These are phyloP conservation scores for Fulica atra DNA, from an alignment of 2,113 vertebrate species.

Conservation along the genomic window DNA sequence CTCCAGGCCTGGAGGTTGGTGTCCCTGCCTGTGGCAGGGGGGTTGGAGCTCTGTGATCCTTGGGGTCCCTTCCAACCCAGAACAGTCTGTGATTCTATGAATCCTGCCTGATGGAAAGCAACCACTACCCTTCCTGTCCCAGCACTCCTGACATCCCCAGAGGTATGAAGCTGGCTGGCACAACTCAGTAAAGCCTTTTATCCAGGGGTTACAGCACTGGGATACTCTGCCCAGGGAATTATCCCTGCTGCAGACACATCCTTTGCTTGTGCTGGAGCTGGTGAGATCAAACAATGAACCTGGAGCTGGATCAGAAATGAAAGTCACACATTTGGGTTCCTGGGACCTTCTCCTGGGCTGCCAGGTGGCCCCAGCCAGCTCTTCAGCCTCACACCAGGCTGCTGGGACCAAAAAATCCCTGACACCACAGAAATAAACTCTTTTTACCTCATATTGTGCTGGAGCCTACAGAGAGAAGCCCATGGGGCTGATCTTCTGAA, in stretches of 20 bases:
- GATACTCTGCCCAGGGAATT: background rate
- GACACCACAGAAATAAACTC: background rate
- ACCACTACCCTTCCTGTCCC: background rate
- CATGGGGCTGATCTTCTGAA: accelerated
- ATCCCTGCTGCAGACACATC: background rate
- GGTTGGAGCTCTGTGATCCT: no score
- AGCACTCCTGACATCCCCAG: accelerated
- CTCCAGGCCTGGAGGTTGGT: no score
- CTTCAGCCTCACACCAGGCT: background rate
- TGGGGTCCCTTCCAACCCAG: no score
- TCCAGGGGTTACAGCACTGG: accelerated
- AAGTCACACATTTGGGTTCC: accelerated
- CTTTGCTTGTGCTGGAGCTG: background rate
- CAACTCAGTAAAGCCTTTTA: no score
- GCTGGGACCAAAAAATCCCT: background rate
- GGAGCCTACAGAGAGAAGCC: background rate
- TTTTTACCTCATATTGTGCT: background rate
- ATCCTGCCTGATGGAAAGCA: background rate
- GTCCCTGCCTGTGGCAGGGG: no score
- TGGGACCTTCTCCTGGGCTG: accelerated
- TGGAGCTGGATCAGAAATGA: background rate
- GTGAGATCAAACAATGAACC: accelerated
- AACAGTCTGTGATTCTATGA: no score
- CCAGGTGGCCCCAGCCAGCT: background rate
- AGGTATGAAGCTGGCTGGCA: accelerated